Percentiles rank a stretch among this genome's conserved stretches.
Conservation (phyloP, 2,797 vertebrate genomes). For the Cuniculus paca region DNA sequence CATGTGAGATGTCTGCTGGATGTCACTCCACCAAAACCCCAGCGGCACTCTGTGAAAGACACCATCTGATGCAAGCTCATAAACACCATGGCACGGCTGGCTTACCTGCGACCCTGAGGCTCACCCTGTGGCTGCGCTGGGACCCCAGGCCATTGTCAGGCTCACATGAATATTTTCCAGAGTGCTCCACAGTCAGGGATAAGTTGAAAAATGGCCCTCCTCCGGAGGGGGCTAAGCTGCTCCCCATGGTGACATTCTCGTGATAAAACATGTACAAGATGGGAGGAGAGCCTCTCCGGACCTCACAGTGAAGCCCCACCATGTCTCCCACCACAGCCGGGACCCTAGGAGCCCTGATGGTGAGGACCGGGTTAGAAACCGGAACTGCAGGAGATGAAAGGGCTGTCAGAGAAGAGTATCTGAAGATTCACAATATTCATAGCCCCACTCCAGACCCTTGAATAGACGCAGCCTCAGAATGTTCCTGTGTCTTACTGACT, state of each 20-base stretch:
- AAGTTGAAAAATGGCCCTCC: slow-evolving; percentile 2
- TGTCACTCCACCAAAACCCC: no score
- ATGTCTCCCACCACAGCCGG: neutral
- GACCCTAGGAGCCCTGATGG: neutral
- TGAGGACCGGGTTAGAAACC: slow-evolving; percentile 8
- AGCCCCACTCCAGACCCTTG: neutral
- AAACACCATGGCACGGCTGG: neutral
- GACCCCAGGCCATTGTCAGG: slow-evolving; percentile 63
- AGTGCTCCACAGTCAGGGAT: neutral
- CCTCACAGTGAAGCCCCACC: slow-evolving; percentile 57
- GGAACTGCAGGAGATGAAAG: slow-evolving; percentile 47
- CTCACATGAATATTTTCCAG: slow-evolving; percentile 75
- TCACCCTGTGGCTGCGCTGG: neutral
- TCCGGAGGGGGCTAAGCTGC: neutral
- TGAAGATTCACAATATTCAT: neutral
- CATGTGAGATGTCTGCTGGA: neutral
- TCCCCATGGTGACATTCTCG: neutral
- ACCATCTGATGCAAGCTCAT: neutral
- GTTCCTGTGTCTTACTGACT: neutral
- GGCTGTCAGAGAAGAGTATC: neutral
- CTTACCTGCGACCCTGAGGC: slow-evolving; percentile 36
- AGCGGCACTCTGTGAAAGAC: neutral
- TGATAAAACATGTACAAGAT: slow-evolving; percentile 70
- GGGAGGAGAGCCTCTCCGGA: slow-evolving; percentile 48
- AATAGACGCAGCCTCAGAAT: neutral